Evolutionary conservation across 2,888 invertebrate genomes (phyloP), one percentile per base, ranked within the genome.

Genomic region (Cosmorhoe ocellata): DNA sequence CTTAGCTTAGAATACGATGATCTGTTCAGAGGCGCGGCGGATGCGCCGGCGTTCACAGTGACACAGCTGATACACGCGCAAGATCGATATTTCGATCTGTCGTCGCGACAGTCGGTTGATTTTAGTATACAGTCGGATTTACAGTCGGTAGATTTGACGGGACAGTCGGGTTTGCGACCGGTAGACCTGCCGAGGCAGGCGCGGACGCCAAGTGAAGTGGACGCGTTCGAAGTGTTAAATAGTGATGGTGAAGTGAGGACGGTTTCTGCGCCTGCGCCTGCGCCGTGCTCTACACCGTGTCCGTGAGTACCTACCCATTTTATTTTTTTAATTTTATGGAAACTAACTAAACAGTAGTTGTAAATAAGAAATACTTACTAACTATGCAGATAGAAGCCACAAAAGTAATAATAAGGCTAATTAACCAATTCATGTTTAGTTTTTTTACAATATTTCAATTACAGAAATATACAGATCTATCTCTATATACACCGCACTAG

Each of bases 41-140:
- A 78, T 2, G 65, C 79, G 1, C 84, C 84, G 0, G 76, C 87
- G 63, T 89, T 90, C 47, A 87, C 85, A 0, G 86, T 89, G 6
- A 90, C 87, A 0, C 88, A 90, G 39, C 45, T 90, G 63, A 89
- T 88, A 0, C 89, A 90, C 53, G 90, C 89, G 1, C 90, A 90
- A 68, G 89, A 90, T 74, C 60, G 90, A 49, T 90, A 86, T 49
- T 90, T 77, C 56, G 84, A 90, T 74, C 48, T 90, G 6, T 89
- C 89, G 7, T 74, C 73, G 26, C 63, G 81, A 3, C 51, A 51
- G 7, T 51, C 51, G 22, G 36, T 51, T 0, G 51, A 51, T 46
- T 5, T 45, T 6, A 28, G 45, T 18, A 11, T 51, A 18, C 34
- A 24, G 10, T 34, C 39, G 9, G n/a, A 73, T 70, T 48, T 67